Base-by-base conservation (phyloP, 1,140 invertebrate genomes). In the Camponotus vicinus region DNA sequence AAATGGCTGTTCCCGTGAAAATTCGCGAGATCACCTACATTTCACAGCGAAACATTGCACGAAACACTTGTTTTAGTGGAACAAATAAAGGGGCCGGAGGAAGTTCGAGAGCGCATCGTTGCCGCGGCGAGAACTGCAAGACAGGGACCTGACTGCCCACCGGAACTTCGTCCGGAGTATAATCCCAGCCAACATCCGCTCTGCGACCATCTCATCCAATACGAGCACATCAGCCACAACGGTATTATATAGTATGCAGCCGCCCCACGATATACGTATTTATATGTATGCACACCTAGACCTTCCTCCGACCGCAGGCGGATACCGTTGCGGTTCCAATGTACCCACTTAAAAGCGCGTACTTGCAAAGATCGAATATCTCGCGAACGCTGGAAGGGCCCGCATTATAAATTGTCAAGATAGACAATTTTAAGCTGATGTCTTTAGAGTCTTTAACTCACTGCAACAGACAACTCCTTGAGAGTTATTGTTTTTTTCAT, bases 31-130 rank as follows among this genome's bases (percentile, higher is more conserved):
- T 8, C 0, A 18, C n/a, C 21, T 32, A 49, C 15, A 69, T 18
- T 15, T 63, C 66, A 52, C 49, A 8, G 34, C 9, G 27, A 27
- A 27, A 27, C 27, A 52, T 85, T 86, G 7, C 37, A 73, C 18
- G 55, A 59, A 59, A 83, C 57, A 11, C 42, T 61, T 87, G 63
- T 95, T 95, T 59, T 93, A 98, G 97, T 98, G 95, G 97, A 98
- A 93, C 97, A 97, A 95, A 96, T 98, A 21, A 98, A 98, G 94
- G 96, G 97, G 71, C 96, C 96, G 88, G 95, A 96, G 76, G 97
- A 97, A 92, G 96, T 96, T 88, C 95, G 96, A 86, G 96, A 97
- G 88, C 97, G 96, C 92, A 97, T 98, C 63, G 96, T 97, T 11
- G 94, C 96, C 42, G 97, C 97, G 5, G 96, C 97, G 57, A 95